Conservation (phyloP, 2,797 vertebrate genomes). For the Natrix natrix region DNA sequence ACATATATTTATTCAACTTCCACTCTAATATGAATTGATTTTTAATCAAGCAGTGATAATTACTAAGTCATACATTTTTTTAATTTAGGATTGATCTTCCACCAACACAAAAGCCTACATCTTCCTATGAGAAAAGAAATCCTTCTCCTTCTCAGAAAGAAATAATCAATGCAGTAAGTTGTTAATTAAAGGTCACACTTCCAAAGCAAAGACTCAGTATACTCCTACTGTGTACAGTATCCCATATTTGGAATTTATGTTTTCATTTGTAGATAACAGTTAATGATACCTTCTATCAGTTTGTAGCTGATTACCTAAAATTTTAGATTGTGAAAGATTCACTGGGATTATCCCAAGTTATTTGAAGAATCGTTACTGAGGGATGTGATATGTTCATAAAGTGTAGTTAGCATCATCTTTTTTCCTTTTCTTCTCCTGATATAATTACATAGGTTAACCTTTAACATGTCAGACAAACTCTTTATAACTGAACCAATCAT, state of each 20-base stretch:
- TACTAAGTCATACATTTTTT: conserved; percentile 33
- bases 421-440: neutral
- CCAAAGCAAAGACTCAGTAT: neutral
- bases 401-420: neutral
- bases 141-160: conserved; percentile 65
- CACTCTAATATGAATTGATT: neutral
- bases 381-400: neutral
- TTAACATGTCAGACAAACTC: neutral
- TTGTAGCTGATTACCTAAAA: neutral
- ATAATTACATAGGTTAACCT: neutral
- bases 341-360: neutral
- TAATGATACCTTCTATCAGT: neutral
- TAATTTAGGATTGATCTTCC: conserved; percentile 74
- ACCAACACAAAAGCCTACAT: conserved; percentile 73
- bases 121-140: conserved; percentile 59
- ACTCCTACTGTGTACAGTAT: neutral
- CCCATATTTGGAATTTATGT: neutral
- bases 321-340: neutral
- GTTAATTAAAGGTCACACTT: neutral
- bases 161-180: conserved; percentile 66
- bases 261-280: neutral
- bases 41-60: neutral
- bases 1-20: neutral
- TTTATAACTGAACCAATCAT: neutral
- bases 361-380: neutral